Base-by-base conservation (phyloP, 2,888 invertebrate species). In the Nephrotoma appendiculata region DNA sequence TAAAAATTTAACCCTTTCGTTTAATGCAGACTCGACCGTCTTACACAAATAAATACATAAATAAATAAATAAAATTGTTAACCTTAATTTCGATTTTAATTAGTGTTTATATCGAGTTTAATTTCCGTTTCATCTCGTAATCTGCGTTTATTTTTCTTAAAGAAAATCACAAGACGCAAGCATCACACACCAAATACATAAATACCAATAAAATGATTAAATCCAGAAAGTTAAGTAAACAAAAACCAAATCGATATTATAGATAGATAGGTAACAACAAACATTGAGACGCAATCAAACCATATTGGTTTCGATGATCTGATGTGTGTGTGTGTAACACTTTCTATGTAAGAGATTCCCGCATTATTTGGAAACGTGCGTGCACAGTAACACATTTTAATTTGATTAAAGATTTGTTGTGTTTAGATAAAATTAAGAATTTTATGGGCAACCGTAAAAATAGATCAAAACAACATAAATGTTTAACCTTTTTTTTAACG, bases 391-490 rank as follows among this genome's bases (percentile, higher is more conserved):
- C 71, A 71, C 71, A 71, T 71, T 71, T 71, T 71, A 71, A 71
- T 71, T 71, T 71, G 71, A 71, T 71, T 71, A 71, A 71, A 71
- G 71, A 31, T 71, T 71, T 71, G 19, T 19, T 71, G 31, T 71
- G 9, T 71, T 9, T 71, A 71, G 6, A 42, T 41, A 84, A 84
- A 84, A 84, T 84, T 84, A 84, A 84, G 42, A 42, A 42, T 84
- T 84, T 84, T 84, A 84, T 43, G 84, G 71, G 43, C 84, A 42
- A 84, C 84, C 84, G 84, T 84, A 84, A 84, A 84, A 84, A 42
- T 84, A 43, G 43, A 84, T 42, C 41, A 42, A 84, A 84, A 41
- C 41, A 84, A 41, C 83, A 84, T 41, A 41, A 57, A 57, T 19
- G 15, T 84, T n/a, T 84, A 84, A 84, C 41, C 43, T 84, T 84